phyloP scores from a whole-genome alignment of 2,888 invertebrate species.

The Anagyrus pseudococci region DNA sequence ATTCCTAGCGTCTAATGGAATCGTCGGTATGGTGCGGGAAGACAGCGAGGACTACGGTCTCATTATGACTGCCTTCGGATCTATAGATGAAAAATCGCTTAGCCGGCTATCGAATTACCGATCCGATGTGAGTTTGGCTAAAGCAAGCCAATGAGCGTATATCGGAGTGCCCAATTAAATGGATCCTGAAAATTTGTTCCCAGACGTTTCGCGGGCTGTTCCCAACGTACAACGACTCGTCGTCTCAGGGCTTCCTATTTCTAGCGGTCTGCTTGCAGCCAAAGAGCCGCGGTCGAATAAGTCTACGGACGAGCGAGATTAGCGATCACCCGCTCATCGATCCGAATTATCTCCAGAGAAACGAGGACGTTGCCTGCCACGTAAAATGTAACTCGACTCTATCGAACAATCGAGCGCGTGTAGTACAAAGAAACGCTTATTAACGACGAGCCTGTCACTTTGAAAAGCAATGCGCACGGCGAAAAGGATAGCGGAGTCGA shows the following conservation, averaged over 20 bases:
- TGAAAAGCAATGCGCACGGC: background rate
- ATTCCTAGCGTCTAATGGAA: conserved; percentile 69
- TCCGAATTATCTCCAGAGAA: conserved; percentile 74
- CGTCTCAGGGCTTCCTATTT: conserved; percentile 74
- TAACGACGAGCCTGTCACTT: too few relatives aligned
- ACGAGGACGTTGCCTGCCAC: conserved; percentile 71
- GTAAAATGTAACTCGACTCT: conserved; percentile 64
- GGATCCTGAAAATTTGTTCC: background rate
- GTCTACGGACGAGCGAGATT: conserved; percentile 67
- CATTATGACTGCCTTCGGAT: conserved; percentile 72
- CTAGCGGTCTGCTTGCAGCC: conserved; percentile 75
- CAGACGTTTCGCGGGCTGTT: conserved; percentile 72
- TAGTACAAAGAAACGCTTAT: background rate
- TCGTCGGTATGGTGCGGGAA: conserved; percentile 67
- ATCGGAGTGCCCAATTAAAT: too few relatives aligned
- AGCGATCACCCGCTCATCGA: conserved; percentile 72
- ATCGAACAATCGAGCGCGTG: background rate
- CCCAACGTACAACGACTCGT: conserved; percentile 69
- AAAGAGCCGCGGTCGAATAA: conserved; percentile 72
- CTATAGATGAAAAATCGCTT: conserved; percentile 71
- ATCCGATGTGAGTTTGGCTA: conserved; percentile 62
- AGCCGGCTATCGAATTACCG: conserved; percentile 73
- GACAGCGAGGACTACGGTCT: conserved; percentile 64
- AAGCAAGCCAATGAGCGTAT: background rate
- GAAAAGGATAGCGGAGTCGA: conserved; percentile 61